These are phyloP conservation scores for Calephelis perditalis DNA, from an alignment of 2,888 invertebrate species.

Conservation along the genomic window DNA sequence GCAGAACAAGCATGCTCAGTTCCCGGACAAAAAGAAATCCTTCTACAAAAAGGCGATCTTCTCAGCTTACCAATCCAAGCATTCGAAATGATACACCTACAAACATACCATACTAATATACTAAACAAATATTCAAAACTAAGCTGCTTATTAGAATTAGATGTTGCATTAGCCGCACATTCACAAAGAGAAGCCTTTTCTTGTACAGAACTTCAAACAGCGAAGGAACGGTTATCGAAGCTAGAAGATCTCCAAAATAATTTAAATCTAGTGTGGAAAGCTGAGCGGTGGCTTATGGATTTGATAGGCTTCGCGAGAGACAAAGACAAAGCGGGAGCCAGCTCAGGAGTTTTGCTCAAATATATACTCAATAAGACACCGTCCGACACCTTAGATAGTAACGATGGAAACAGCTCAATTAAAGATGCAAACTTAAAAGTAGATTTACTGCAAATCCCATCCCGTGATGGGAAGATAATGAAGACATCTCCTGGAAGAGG, in stretches of 20 bases:
- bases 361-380: slow-evolving; percentile 58
- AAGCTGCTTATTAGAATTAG: slow-evolving; percentile 95
- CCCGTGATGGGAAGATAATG: slow-evolving; percentile 84
- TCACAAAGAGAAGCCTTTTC: slow-evolving; percentile 97
- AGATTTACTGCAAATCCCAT: slow-evolving; percentile 81
- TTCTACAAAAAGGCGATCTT: slow-evolving; percentile 90
- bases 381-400: slow-evolving; percentile 45
- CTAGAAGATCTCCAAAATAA: slow-evolving; percentile 91
- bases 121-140: slow-evolving; percentile 94
- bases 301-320: slow-evolving; percentile 96
- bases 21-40: slow-evolving; percentile 90
- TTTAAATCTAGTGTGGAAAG: slow-evolving; percentile 94
- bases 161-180: slow-evolving; percentile 94
- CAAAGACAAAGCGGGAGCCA: slow-evolving; percentile 61
- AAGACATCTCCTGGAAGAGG: slow-evolving; percentile 89
- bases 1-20: slow-evolving; percentile 95
- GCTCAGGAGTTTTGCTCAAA: slow-evolving; percentile 71
- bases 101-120: slow-evolving; percentile 94
- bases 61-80: slow-evolving; percentile 95
- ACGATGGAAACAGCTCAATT: slow-evolving; percentile 62
- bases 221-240: slow-evolving; percentile 90
- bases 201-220: slow-evolving; percentile 88
- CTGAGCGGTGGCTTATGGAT: slow-evolving; percentile 97
- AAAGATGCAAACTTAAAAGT: slow-evolving; percentile 60
- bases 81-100: slow-evolving; percentile 95